Conservation (phyloP, 2,888 invertebrate species). For the Parnassius smintheus region DNA sequence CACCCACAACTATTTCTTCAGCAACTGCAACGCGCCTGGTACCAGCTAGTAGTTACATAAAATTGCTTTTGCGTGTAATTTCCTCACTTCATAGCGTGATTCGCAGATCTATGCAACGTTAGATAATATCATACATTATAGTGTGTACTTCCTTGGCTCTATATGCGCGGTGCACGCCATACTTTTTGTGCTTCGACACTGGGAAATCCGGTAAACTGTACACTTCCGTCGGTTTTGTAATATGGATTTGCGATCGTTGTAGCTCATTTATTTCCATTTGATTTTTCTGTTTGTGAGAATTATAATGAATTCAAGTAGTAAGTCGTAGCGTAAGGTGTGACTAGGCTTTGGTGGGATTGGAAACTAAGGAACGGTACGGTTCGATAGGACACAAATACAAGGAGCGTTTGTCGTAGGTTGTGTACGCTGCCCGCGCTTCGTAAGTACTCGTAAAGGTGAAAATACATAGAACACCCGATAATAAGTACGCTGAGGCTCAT, state of each 20-base stretch:
- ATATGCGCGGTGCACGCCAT: constrained; percentile 1
- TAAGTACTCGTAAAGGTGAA: too few relatives aligned
- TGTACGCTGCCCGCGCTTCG: too few relatives aligned
- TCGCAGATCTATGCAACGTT: constrained; percentile 9
- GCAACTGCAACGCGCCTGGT: neutral
- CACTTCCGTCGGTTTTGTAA: constrained; percentile 2
- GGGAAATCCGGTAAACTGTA: constrained; percentile 21
- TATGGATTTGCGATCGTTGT: neutral
- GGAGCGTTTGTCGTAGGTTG: too few relatives aligned
- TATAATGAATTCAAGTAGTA: too few relatives aligned
- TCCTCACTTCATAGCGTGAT: constrained; percentile 12
- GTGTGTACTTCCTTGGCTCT: constrained; percentile 6
- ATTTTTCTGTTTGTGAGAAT: too few relatives aligned
- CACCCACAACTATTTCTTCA: too few relatives aligned
- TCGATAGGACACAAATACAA: too few relatives aligned
- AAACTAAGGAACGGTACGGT: too few relatives aligned
- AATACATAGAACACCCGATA: too few relatives aligned
- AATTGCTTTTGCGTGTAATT: neutral
- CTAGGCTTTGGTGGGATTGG: too few relatives aligned
- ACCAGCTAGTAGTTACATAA: neutral
- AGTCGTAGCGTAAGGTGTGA: too few relatives aligned
- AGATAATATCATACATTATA: constrained; percentile 16
- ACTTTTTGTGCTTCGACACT: constrained; percentile 7
- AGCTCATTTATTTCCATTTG: neutral
- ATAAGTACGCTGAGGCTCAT: too few relatives aligned